Evolutionary conservation across 64 coral and sea anemone species (phyloP).

Genomic region (Stylophora pistillata): DNA sequence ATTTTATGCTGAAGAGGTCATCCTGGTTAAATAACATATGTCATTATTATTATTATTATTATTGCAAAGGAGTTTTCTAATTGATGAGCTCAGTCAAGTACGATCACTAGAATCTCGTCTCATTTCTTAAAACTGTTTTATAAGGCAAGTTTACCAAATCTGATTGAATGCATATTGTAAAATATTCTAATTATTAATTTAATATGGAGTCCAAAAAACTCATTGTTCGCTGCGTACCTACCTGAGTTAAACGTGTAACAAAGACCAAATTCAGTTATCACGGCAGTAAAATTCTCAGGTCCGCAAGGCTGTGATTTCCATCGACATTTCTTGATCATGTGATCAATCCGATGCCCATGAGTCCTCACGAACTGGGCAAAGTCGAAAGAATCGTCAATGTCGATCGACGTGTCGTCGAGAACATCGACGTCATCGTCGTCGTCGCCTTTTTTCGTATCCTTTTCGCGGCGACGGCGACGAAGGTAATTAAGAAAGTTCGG

Average conservation of each 20-base stretch:
- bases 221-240: background rate
- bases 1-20: no score
- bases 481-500: constrained; percentile 94
- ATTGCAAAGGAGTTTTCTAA: no score
- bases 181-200: no score
- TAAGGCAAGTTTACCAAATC: no score
- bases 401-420: constrained; percentile 79
- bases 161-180: no score
- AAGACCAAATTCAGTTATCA: constrained; percentile 98
- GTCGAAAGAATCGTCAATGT: constrained; percentile 92
- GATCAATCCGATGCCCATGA: constrained; percentile 98
- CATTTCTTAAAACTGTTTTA: no score
- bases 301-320: constrained; percentile 99
- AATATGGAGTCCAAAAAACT: no score
- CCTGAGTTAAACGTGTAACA: constrained; percentile 99
- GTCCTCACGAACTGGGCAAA: constrained; percentile 98
- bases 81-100: no score
- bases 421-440: constrained; percentile 76
- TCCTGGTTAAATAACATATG: no score
- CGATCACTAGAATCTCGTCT: no score
- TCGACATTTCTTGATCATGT: constrained; percentile 99
- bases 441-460: constrained; percentile 57
- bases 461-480: constrained; percentile 52
- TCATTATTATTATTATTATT: no score
- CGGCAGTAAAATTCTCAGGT: constrained; percentile 97